Evolutionary conservation across 2,113 vertebrate species (phyloP).

Genomic region (Macquaria ambigua): DNA sequence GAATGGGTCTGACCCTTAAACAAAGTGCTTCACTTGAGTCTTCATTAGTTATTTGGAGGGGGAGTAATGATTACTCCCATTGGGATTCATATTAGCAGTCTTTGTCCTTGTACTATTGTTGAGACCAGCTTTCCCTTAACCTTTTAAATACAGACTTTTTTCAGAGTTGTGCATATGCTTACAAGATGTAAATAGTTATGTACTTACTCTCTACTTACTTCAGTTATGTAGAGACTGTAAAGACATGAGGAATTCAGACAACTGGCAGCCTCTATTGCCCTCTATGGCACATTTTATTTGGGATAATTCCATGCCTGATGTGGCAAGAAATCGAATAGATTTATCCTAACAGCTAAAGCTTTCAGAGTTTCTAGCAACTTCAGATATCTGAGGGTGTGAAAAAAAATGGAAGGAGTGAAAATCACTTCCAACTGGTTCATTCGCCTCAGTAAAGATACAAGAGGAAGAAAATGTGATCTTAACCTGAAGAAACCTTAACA

Average conservation of each 20-base stretch:
- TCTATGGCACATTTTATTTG: not conserved
- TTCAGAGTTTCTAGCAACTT: not conserved
- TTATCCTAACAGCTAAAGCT: not conserved
- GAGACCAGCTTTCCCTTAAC: not conserved
- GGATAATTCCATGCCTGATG: not conserved
- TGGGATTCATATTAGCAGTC: constrained; percentile 1
- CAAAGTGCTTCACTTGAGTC: constrained; percentile 45
- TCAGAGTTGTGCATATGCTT: not conserved
- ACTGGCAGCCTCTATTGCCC: not conserved
- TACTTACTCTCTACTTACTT: too few species aligned
- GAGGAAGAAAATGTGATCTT: not conserved
- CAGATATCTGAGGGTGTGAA: not conserved
- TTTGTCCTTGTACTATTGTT: not conserved
- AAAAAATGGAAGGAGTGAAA: too few species aligned
- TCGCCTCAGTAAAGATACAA: not conserved
- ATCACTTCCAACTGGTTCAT: not conserved
- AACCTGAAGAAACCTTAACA: not conserved
- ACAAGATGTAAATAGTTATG: not conserved
- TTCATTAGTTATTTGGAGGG: constrained; percentile 39
- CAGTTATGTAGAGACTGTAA: not conserved
- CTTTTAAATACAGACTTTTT: not conserved
- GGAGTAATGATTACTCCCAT: constrained; percentile 19
- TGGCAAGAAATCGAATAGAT: not conserved
- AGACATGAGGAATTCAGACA: not conserved
- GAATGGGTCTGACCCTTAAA: constrained; percentile 41